phyloP scores from a whole-genome alignment of 2,888 invertebrate species.

The Amblyjoppa proteus region DNA sequence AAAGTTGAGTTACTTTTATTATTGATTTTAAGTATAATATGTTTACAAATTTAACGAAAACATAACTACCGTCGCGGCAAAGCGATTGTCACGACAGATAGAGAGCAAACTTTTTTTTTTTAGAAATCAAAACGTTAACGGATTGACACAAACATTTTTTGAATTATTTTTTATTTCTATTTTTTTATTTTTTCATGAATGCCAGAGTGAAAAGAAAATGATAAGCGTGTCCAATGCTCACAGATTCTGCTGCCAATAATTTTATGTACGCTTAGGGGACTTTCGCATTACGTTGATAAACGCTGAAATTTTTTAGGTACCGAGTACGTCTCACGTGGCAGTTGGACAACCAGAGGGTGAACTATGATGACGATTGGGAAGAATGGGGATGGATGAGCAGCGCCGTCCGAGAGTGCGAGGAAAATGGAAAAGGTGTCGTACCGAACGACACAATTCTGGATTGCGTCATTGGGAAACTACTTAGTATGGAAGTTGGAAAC shows the following conservation, averaged over 20 bases:
- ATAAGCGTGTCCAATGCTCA: background rate
- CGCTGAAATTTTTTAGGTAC: conserved; percentile 70
- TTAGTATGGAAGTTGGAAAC: conserved; percentile 54
- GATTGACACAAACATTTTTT: no score
- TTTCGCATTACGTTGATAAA: background rate
- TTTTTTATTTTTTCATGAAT: background rate
- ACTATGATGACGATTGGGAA: conserved; percentile 78
- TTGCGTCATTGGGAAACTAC: conserved; percentile 75
- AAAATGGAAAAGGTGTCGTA: conserved; percentile 73
- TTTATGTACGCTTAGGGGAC: background rate
- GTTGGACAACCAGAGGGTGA: conserved; percentile 76
- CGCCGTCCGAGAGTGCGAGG: conserved; percentile 76
- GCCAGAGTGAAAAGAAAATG: background rate
- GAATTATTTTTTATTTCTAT: no score
- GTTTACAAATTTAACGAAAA: no score
- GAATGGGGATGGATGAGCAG: conserved; percentile 80
- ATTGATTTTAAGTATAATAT: no score
- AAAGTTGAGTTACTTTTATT: no score
- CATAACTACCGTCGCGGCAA: no score
- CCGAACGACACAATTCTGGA: conserved; percentile 76
- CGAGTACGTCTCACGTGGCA: conserved; percentile 76
- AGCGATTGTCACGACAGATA: no score
- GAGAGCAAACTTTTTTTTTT: no score
- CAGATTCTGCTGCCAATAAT: background rate
- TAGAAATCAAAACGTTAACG: no score